These are phyloP conservation scores for Sarcophaga subvicina DNA, from an alignment of 2,888 invertebrate species.

Conservation along the genomic window DNA sequence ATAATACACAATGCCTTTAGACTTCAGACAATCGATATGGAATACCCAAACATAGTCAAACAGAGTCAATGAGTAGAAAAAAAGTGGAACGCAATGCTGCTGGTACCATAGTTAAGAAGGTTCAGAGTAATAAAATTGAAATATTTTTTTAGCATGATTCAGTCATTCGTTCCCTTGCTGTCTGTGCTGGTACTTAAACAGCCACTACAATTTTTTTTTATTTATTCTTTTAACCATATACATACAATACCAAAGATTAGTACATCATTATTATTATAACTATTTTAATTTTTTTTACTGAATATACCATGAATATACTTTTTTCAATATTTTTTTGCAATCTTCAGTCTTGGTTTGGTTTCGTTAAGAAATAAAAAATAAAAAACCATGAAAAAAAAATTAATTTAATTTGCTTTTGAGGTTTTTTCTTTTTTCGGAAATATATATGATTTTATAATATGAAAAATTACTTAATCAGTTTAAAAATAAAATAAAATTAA, in stretches of 20 bases:
- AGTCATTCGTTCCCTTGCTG: background rate
- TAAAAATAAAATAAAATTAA: conserved; percentile 31
- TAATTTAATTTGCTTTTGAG: conserved; percentile 56
- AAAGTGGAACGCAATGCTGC: too few relatives aligned
- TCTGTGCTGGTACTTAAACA: background rate
- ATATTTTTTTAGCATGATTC: conserved; percentile 17
- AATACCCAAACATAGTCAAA: background rate
- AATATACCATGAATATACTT: background rate
- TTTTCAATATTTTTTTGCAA: conserved; percentile 41
- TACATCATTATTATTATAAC: conserved; percentile 59
- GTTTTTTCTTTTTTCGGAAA: conserved; percentile 36
- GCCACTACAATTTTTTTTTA: conserved; percentile 25
- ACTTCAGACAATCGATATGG: conserved; percentile 27
- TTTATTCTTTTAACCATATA: conserved; percentile 23
- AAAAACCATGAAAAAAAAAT: conserved; percentile 13
- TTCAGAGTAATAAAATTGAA: conserved; percentile 13
- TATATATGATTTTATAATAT: conserved; percentile 38
- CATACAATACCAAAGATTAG: conserved; percentile 54
- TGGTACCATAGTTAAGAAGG: background rate
- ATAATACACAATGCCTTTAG: conserved; percentile 43
- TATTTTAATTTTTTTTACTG: conserved; percentile 20
- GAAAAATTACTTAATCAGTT: conserved; percentile 57
- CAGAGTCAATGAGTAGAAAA: too few relatives aligned
- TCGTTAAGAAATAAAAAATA: background rate
- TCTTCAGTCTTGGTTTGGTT: conserved; percentile 58